A percentile compares a stretch with the other conserved stretches of the same genome.
phyloP scores from a whole-genome alignment of 1,140 invertebrate species.

The Heliconius nattereri region DNA sequence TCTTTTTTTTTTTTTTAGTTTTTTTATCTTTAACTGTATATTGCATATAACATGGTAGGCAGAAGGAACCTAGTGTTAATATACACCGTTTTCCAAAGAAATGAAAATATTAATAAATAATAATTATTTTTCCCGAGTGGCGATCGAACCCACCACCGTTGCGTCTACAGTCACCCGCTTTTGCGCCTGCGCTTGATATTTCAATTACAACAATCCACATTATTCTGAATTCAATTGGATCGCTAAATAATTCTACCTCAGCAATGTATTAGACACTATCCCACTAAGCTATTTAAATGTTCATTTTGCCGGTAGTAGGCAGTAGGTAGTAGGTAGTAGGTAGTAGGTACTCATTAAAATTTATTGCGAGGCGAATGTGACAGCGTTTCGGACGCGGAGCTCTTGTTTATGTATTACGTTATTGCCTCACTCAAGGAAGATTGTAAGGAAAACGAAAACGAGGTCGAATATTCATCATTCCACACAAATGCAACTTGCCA shows the following conservation, averaged over 20 bases:
- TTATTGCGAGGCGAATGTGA: slow-evolving; percentile 33
- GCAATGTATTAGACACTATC: slow-evolving; percentile 15
- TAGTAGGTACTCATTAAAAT: slow-evolving; percentile 28
- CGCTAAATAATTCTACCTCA: background rate
- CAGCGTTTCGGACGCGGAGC: slow-evolving; percentile 13
- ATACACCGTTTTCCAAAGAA: too few species aligned
- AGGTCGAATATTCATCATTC: slow-evolving; percentile 33
- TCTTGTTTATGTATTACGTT: slow-evolving; percentile 40
- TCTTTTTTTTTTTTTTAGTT: too few species aligned
- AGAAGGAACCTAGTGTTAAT: too few species aligned
- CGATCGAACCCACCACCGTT: background rate
- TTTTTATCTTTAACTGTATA: too few species aligned
- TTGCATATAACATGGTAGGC: too few species aligned
- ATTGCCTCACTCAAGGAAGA: slow-evolving; percentile 33
- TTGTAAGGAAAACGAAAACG: slow-evolving; percentile 31
- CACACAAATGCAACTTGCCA: slow-evolving; percentile 17
- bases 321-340: background rate
- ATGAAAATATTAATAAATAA: too few species aligned
- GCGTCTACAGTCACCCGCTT: too few species aligned
- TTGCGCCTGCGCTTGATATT: background rate
- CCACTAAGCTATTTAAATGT: slow-evolving; percentile 39
- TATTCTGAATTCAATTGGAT: background rate
- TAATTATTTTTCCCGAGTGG: background rate
- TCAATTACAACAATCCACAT: background rate
- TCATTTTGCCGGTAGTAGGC: slow-evolving; percentile 26